Percentiles rank a stretch among this genome's conserved stretches.
Conservation (phyloP, 2,888 invertebrate genomes). For the Sthenelais limicola region DNA sequence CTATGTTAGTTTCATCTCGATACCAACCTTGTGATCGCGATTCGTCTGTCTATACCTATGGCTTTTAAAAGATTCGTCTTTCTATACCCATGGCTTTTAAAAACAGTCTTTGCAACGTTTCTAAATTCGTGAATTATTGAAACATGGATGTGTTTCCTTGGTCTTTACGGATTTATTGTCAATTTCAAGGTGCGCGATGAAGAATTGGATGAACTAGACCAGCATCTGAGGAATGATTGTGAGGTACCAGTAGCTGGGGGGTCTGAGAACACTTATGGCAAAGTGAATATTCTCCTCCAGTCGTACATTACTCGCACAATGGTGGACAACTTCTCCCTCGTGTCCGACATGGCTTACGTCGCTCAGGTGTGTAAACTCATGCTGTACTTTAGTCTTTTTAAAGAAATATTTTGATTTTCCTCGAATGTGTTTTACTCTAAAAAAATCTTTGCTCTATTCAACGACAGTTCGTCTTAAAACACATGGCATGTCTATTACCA, state of each 20-base stretch:
- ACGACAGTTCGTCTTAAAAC: too few relatives aligned
- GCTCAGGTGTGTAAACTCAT: constrained; percentile 79
- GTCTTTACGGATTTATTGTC: background rate
- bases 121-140: too few relatives aligned
- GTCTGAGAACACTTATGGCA: constrained; percentile 87
- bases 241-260: constrained; percentile 85
- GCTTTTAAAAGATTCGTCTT: too few relatives aligned
- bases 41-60: too few relatives aligned
- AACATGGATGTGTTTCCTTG: background rate
- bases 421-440: background rate
- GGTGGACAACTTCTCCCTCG: constrained; percentile 87
- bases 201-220: constrained; percentile 91
- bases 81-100: too few relatives aligned
- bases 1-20: too few relatives aligned
- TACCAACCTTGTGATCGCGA: too few relatives aligned
- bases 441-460: too few relatives aligned
- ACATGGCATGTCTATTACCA: background rate
- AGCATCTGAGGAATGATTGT: constrained; percentile 82
- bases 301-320: constrained; percentile 87
- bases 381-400: background rate
- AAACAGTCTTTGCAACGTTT: too few relatives aligned
- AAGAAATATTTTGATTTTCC: background rate
- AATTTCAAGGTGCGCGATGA: constrained; percentile 87
- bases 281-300: constrained; percentile 88
- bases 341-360: constrained; percentile 91